phyloP scores from a whole-genome alignment of 2,113 vertebrate genomes.

The Heteronetta atricapilla region DNA sequence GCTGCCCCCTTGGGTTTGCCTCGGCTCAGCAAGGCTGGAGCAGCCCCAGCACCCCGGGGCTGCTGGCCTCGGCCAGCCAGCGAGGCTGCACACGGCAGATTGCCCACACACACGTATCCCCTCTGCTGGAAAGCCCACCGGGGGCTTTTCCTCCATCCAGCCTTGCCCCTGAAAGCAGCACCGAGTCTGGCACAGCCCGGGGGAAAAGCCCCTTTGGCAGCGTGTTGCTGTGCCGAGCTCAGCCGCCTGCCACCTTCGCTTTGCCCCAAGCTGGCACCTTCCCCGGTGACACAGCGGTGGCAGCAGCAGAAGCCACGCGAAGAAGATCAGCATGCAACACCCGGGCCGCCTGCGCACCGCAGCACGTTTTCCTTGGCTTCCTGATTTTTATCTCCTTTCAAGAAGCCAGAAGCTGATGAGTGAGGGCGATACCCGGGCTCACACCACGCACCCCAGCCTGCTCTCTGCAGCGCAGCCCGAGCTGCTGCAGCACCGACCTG shows the following conservation, averaged over 20 bases:
- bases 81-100: fast-evolving
- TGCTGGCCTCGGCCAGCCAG: fast-evolving
- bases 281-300: fast-evolving
- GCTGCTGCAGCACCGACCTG: not conserved
- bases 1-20: too few species aligned
- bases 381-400: not conserved
- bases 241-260: fast-evolving
- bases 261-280: fast-evolving
- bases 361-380: not conserved
- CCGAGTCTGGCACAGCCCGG: fast-evolving
- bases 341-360: fast-evolving
- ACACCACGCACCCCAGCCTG: fast-evolving
- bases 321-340: fast-evolving
- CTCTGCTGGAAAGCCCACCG: fast-evolving
- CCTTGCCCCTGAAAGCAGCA: too few species aligned
- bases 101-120: too few species aligned
- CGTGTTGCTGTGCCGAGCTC: not conserved
- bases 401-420: not conserved
- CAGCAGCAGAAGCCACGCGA: not conserved
- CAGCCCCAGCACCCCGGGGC: not conserved
- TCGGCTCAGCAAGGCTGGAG: fast-evolving
- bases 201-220: not conserved
- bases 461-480: not conserved
- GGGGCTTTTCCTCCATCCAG: not conserved
- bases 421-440: fast-evolving